phyloP scores from a whole-genome alignment of 2,888 invertebrate species.

The Conus canariensis region DNA sequence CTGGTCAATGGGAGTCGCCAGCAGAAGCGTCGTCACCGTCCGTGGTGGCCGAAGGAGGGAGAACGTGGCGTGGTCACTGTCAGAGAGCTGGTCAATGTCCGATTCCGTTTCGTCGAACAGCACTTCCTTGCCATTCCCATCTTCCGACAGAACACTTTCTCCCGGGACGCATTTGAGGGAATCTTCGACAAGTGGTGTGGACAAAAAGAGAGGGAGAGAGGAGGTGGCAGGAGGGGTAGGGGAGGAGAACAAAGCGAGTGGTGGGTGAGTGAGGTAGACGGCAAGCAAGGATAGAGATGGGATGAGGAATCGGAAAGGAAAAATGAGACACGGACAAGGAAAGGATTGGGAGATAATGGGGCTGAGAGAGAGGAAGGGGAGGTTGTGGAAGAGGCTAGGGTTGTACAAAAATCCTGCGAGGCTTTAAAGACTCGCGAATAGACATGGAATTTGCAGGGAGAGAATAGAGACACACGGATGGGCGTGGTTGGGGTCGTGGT shows the following conservation, averaged over 20 bases:
- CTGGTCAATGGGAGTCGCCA: neutral
- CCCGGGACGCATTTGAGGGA: neutral
- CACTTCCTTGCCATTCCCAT: neutral
- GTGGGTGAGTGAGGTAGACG: neutral
- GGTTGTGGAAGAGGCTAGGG: neutral
- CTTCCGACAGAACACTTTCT: neutral
- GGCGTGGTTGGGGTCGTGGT: neutral
- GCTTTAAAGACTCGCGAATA: neutral
- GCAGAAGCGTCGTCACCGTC: neutral
- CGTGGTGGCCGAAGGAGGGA: neutral
- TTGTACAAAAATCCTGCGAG: neutral
- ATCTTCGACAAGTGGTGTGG: neutral
- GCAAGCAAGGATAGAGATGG: neutral
- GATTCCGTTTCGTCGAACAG: neutral
- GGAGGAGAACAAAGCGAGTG: neutral
- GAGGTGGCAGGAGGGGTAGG: neutral
- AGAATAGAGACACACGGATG: neutral
- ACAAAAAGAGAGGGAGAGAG: neutral
- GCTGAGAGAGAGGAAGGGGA: neutral
- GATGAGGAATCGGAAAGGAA: neutral
- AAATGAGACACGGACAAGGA: neutral
- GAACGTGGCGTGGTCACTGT: neutral
- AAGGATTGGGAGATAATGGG: neutral
- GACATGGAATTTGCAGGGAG: neutral
- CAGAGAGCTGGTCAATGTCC: neutral